Conservation (phyloP, 2,113 vertebrate species). For the Tupaia tana region DNA sequence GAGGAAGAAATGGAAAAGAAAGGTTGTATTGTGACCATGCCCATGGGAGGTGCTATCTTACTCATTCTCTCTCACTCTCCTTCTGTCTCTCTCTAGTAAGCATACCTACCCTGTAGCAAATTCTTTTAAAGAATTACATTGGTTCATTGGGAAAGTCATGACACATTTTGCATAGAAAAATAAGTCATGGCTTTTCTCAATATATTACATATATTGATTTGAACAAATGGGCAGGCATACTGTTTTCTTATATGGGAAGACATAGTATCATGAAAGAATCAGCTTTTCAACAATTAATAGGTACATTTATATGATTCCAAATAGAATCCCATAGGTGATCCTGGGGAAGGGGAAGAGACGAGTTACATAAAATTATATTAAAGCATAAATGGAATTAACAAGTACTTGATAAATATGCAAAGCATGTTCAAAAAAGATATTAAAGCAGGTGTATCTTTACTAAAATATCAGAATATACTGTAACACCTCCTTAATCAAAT, state of each 20-base stretch:
- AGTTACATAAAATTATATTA: not conserved
- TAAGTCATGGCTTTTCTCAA: too few species aligned
- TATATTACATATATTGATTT: not conserved
- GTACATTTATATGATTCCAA: not conserved
- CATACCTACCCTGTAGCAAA: too few species aligned
- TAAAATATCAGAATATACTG: not conserved
- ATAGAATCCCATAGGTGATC: not conserved
- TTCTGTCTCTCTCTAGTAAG: too few species aligned
- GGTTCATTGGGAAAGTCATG: too few species aligned
- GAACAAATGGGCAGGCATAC: not conserved
- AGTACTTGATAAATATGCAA: not conserved
- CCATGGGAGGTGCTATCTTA: too few species aligned
- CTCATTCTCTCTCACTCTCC: too few species aligned
- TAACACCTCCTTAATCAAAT: not conserved
- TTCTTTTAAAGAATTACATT: too few species aligned
- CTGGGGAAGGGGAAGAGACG: rapidly evolving
- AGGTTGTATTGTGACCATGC: too few species aligned
- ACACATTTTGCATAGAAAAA: too few species aligned
- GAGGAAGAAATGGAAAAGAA: too few species aligned
- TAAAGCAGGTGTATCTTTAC: not conserved
- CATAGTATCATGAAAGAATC: not conserved
- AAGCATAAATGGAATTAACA: not conserved
- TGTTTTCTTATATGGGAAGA: not conserved
- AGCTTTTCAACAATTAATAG: not conserved
- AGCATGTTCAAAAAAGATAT: not conserved